Evolutionary conservation across 2,888 invertebrate species (phyloP).

Genomic region (Eueremaeus valkanovi): DNA sequence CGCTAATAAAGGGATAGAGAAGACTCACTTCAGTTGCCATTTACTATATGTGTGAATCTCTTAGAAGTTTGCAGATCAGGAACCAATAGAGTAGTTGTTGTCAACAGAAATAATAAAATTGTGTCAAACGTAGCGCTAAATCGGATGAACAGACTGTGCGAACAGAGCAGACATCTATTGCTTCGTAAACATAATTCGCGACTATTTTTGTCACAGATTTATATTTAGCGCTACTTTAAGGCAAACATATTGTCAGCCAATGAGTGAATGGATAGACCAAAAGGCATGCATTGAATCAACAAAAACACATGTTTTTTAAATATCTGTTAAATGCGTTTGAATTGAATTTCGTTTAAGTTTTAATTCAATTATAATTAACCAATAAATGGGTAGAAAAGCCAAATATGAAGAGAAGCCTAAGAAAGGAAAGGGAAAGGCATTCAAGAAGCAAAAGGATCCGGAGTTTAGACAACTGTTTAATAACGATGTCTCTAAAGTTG

Average conservation of each 20-base stretch:
- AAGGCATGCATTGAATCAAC: background rate
- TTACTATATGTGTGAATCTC: no score
- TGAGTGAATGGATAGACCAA: background rate
- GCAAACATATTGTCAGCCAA: background rate
- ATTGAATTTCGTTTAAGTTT: background rate
- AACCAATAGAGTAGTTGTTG: no score
- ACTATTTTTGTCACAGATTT: no score
- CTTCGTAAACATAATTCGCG: no score
- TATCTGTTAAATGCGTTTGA: background rate
- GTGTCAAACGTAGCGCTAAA: no score
- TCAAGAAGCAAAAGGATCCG: conserved; percentile 80
- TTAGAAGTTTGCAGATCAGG: no score
- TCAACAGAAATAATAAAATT: no score
- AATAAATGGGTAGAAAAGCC: conserved; percentile 67
- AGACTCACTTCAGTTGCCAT: no score
- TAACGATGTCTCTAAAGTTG: background rate
- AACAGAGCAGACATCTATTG: no score
- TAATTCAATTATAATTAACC: background rate
- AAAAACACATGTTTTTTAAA: conserved; percentile 22
- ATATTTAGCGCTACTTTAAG: no score
- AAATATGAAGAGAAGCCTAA: conserved; percentile 61
- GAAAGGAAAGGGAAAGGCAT: conserved; percentile 78
- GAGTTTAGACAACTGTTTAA: conserved; percentile 51
- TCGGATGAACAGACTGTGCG: no score
- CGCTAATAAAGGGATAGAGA: no score